Evolutionary conservation across 1,140 invertebrate species (phyloP).

Genomic region (Chironomus tepperi): DNA sequence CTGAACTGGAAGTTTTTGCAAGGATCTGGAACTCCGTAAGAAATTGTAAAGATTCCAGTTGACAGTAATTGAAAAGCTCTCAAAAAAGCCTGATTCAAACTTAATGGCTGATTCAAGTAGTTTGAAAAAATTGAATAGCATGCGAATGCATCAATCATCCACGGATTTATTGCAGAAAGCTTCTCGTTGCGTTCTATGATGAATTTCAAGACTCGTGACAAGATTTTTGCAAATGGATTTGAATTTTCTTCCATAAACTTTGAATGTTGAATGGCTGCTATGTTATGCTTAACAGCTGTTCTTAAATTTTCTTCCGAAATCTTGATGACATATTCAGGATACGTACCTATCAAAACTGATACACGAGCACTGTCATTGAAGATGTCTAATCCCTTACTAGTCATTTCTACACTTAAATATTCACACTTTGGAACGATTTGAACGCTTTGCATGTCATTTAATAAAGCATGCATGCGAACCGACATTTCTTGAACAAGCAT

Average conservation of each 20-base stretch:
- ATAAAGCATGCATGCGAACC: slow-evolving; percentile 77
- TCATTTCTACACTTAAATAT: slow-evolving; percentile 51
- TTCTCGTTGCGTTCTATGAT: no score
- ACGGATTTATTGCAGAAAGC: not conserved
- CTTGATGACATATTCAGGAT: slow-evolving; percentile 88
- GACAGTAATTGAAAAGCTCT: not conserved
- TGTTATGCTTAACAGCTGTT: slow-evolving; percentile 55
- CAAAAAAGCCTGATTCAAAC: not conserved
- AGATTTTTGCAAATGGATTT: no score
- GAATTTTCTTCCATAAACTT: slow-evolving; percentile 96
- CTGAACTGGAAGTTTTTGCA: not conserved
- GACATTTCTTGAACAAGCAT: slow-evolving; percentile 87
- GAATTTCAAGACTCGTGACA: no score
- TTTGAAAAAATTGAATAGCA: not conserved
- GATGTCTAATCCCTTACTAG: slow-evolving; percentile 77
- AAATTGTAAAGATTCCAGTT: not conserved
- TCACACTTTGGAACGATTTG: slow-evolving; percentile 51
- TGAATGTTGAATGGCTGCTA: slow-evolving; percentile 84
- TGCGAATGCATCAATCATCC: not conserved
- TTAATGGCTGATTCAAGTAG: not conserved
- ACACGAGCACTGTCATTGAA: slow-evolving; percentile 76
- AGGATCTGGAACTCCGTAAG: not conserved
- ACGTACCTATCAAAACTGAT: slow-evolving; percentile 81
- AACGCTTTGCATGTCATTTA: slow-evolving; percentile 57
- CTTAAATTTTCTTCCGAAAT: slow-evolving; percentile 78